These are phyloP conservation scores for Drosophila funebris DNA, from an alignment of 1,140 invertebrate genomes.

Conservation along the genomic window DNA sequence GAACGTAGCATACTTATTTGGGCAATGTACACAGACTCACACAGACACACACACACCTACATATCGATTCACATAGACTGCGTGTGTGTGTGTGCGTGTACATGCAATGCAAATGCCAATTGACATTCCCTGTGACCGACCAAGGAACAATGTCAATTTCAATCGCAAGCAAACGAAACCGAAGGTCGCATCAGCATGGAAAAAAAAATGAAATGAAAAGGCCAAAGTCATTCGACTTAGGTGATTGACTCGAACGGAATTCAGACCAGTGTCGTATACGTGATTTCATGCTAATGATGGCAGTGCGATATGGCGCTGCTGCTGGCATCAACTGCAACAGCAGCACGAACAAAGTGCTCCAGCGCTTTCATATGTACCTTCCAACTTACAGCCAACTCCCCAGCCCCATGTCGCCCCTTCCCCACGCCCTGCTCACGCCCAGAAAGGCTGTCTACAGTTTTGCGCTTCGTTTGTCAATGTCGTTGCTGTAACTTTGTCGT, in stretches of 20 bases:
- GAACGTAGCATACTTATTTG: slow-evolving; percentile 41
- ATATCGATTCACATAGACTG: slow-evolving; percentile 8
- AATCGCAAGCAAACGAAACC: slow-evolving; percentile 58
- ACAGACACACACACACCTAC: slow-evolving; percentile 12
- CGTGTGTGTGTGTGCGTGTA: neutral
- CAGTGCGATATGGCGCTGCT: neutral
- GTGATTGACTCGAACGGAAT: slow-evolving; percentile 65
- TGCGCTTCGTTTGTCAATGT: slow-evolving; percentile 76
- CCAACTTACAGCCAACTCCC: neutral
- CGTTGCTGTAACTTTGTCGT: slow-evolving; percentile 51
- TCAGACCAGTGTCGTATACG: slow-evolving; percentile 59
- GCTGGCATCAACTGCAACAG: slow-evolving; percentile 19
- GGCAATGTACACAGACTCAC: neutral
- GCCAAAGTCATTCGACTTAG: slow-evolving; percentile 65
- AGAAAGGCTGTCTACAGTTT: slow-evolving; percentile 60
- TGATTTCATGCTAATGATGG: slow-evolving; percentile 71
- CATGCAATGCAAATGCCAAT: slow-evolving; percentile 72
- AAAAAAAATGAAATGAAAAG: no score
- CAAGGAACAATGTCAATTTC: slow-evolving; percentile 68
- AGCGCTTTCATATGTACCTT: no score
- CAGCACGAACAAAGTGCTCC: slow-evolving; percentile 31
- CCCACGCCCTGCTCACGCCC: neutral
- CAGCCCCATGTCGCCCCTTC: neutral
- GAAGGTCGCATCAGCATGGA: slow-evolving; percentile 69
- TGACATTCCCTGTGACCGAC: slow-evolving; percentile 59